Evolutionary conservation across 2,797 vertebrate species (phyloP), one percentile per base, ranked within the genome.

Genomic region (Enteromius trimaculatus): DNA sequence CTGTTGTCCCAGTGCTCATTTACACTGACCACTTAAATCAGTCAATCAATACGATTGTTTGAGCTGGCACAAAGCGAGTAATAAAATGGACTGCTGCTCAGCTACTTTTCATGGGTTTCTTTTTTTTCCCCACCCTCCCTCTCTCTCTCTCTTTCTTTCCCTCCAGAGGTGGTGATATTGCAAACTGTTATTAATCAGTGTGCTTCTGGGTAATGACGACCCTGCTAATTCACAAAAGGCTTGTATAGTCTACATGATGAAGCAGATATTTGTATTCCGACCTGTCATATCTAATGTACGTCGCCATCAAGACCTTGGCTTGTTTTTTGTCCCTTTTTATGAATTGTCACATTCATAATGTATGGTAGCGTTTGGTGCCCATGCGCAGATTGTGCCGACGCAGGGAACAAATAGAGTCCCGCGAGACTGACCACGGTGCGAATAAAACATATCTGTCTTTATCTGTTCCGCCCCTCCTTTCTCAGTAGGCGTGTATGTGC

Each of bases 1-100:
- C 80, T 83, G 51, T 82, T 84, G 77, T 80, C 82, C 55, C 71
- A 68, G 23, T 47, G 82, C 62, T 82, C 53, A 74, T 75, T 85
- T 82, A 51, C 77, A 85, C 81, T 66, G 70, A 83, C 85, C 60
- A 42, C 66, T 58, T 82, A 80, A 83, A 77, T 85, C 80, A 82
- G 64, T 83, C 84, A 81, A 80, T 89, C 87, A 85, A 89, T 88
- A 83, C 4, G 0, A 68, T 66, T 83, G 77, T 83, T 87, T 86
- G 76, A 80, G 37, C 47, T 85, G 49, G 70, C 81, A 84, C 65
- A 69, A 88, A 88, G 51, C 74, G 58, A 80, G 79, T 85, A 87
- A 84, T 87, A 79, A 83, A 86, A 77, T 84, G 76, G 53, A 78
- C 68, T 84, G 64, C 74, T 49, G 76, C 83, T 58, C 55, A 47